Evolutionary conservation across 2,888 invertebrate species (phyloP), one percentile per base, ranked within the genome.

Genomic region (Gerris lacustris): DNA sequence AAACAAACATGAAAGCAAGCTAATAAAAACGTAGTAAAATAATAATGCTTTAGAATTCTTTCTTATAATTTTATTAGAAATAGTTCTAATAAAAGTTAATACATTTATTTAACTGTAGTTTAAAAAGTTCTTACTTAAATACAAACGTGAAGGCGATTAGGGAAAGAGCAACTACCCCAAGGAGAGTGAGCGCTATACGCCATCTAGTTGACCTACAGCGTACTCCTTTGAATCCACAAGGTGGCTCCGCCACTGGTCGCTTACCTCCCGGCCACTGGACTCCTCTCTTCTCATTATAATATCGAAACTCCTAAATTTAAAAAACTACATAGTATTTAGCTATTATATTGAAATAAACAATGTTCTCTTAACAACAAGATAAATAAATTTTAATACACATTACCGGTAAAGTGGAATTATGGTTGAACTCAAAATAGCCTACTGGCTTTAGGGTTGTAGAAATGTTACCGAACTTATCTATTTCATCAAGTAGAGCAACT

Each of bases 171-270:
- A 86, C 85, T 0, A 87, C 86, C 0, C 88, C 85, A 0, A 84
- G 84, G 0, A 86, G 84, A 0, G 88, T 86, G 0, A 86, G 84
- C 5, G 88, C 80, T 5, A 88, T 83, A 43, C 85, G 85, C 83
- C 89, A 89, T 79, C 89, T 86, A 70, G 85, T 84, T 9, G 86
- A 81, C 15, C 85, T 84, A 78, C 94, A 94, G 75, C 87, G 85
- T 77, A 88, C 87, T 0, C 88, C 88, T 73, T 86, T 82, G 80
- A 94, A 96, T 1, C 96, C 96, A 78, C 96, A 96, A 0, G 81
- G 80, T 0, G 95, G 95, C 77, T 92, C 92, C 0, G 91, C 88
- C 6, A 81, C 80, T 0, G 95, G 95, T 0, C 88, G 86, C 6
- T 82, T 82, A 0, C 90, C 90, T 0, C 87, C 87, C 0, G 91